Evolutionary conservation across 92 coral and sea anemone species (phyloP), one percentile per base, ranked within the genome.

Genomic region (Palythoa heliodiscus): DNA sequence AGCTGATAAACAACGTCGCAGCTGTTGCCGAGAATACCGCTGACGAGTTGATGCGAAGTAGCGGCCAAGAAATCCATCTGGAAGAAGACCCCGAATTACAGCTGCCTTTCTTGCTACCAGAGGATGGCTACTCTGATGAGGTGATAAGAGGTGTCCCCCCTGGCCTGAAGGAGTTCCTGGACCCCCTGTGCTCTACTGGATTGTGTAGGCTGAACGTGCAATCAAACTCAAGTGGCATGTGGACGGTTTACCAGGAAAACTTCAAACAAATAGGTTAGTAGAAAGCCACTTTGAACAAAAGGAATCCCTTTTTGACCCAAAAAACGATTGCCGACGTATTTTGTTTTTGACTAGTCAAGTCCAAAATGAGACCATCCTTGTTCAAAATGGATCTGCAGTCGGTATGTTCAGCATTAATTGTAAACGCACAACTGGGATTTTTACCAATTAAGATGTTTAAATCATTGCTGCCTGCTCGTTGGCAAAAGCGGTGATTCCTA

Each of bases 61-160:
- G 92, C 72, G 99, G 99, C 15, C 98, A 97, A 35, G 93, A 94
- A 53, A 93, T 97, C 68, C 90, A 80, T n/a, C 95, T 95, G 0
- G 98, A 97, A 50, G 99, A 97, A 76, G 99, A 97, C 85, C 95
- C 94, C 19, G 98, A 97, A 16, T 92, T 94, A 5, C 98, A 97
- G 82, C 73, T 97, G 71, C 99, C 97, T 10, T 97, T 97, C 89
- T 85, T 96, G 66, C 90, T 96, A 16, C 99, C 99, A 24, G 98
- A 93, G 73, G 99, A 96, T 71, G 97, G 99, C 61, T 96, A 96
- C 88, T 96, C 98, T 9, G 90, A 93, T 73, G 99, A 96, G 82
- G 96, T 92, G 69, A 96, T 94, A 43, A 91, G 99, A 73, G 99
- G 99, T 10, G 98, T 96, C 71, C 98, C 99, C 7, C 92, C 97